These are phyloP conservation scores for Mythimna impura DNA, from an alignment of 2,888 invertebrate genomes.

Conservation along the genomic window DNA sequence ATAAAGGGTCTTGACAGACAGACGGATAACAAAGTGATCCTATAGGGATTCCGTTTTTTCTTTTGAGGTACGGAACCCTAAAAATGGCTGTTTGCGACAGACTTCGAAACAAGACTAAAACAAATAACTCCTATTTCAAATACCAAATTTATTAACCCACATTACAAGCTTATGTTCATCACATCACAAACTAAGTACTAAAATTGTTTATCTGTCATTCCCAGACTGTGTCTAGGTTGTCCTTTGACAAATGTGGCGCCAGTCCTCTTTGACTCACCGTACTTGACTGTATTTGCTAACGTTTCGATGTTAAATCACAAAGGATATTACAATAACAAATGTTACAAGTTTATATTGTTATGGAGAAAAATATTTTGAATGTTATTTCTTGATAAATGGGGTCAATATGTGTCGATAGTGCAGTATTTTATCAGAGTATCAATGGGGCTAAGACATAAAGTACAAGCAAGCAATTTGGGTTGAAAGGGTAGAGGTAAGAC, in stretches of 20 bases:
- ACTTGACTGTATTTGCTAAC: conserved; percentile 50
- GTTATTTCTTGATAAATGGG: conserved; percentile 1
- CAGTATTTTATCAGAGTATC: no score
- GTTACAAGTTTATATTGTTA: conserved; percentile 19
- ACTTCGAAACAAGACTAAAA: background rate
- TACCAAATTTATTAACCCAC: background rate
- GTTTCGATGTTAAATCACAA: conserved; percentile 49
- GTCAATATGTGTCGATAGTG: background rate
- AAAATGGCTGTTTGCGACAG: background rate
- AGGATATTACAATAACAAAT: conserved; percentile 49
- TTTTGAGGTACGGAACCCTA: no score
- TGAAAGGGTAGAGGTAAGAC: no score
- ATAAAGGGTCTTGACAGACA: no score
- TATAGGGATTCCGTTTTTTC: no score
- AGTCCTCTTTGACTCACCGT: conserved; percentile 62
- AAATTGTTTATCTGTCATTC: conserved; percentile 57
- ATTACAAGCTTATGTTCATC: background rate
- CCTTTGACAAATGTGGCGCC: conserved; percentile 79
- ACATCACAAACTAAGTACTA: background rate
- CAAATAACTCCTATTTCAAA: background rate
- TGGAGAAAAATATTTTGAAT: background rate
- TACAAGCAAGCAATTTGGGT: no score
- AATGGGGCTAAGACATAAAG: no score
- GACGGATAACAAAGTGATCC: no score
- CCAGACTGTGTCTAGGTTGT: conserved; percentile 51